These are phyloP conservation scores for Merluccius polli DNA, from an alignment of 2,797 vertebrate species.

Conservation along the genomic window DNA sequence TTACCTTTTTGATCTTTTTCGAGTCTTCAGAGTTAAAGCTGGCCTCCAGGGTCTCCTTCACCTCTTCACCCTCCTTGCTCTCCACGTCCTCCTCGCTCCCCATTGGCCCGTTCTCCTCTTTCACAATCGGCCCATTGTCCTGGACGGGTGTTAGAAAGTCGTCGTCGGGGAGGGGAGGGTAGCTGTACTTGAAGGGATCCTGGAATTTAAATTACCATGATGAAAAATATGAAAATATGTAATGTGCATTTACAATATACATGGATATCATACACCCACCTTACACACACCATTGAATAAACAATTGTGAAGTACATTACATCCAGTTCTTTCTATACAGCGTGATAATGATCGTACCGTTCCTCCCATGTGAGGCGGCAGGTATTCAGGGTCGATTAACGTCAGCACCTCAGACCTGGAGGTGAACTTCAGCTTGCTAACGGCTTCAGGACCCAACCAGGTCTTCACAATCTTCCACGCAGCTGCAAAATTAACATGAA, in stretches of 20 bases:
- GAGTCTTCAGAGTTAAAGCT: slow-evolving; percentile 78
- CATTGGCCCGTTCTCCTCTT: slow-evolving; percentile 87
- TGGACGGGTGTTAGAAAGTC: slow-evolving; percentile 92
- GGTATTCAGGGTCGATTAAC: slow-evolving; percentile 81
- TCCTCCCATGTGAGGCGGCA: slow-evolving; percentile 93
- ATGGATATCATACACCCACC: too few species aligned
- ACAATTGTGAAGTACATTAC: too few species aligned
- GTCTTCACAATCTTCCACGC: slow-evolving; percentile 95
- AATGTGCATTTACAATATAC: too few species aligned
- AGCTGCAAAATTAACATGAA: slow-evolving; percentile 69
- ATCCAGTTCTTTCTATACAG: slow-evolving; percentile 21
- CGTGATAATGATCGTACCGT: slow-evolving; percentile 71
- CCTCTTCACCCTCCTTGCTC: slow-evolving; percentile 84
- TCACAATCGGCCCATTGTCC: slow-evolving; percentile 89
- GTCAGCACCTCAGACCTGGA: slow-evolving; percentile 83
- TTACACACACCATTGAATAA: too few species aligned
- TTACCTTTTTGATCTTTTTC: slow-evolving; percentile 87
- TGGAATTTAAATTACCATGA: slow-evolving; percentile 39
- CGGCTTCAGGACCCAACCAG: slow-evolving; percentile 94
- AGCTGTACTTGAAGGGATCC: slow-evolving; percentile 95
- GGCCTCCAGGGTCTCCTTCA: slow-evolving; percentile 81
- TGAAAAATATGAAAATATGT: background rate
- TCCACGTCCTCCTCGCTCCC: slow-evolving; percentile 88
- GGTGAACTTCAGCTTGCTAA: slow-evolving; percentile 88
- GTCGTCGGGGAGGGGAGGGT: slow-evolving; percentile 95